Base-by-base conservation (phyloP, 2,888 invertebrate genomes). In the Fissipunctia ypsillon region DNA sequence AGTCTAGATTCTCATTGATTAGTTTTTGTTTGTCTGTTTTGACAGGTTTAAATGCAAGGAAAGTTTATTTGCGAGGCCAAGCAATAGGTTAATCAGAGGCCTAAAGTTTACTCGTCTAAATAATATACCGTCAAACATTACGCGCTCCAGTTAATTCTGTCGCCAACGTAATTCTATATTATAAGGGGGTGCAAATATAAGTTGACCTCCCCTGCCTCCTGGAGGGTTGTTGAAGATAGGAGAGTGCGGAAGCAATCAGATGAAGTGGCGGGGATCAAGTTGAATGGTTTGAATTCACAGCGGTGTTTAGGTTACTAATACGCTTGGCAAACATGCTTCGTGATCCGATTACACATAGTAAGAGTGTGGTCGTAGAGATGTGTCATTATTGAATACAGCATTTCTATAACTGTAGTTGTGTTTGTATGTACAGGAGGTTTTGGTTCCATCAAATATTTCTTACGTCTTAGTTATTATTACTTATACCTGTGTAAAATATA, bases 261-360 rank as follows among this genome's bases (percentile, higher is more conserved):
- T 84, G 74, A 73, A 77, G 65, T 77, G 65, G 45, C 54, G 82
- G 77, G 76, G 91, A 75, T 89, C 92, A 87, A 69, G 83, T 76
- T 83, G 61, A 71, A 67, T 92, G 91, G 93, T 86, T 84, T 65
- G 77, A 81, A 86, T 89, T 82, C 84, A 84, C 84, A 89, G 89
- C 87, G 88, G 89, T 93, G 92, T 93, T 94, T 94, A 91, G 92
- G 89, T 91, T 90, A 91, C 93, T 94, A 93, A 93, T 93, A 90
- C 91, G 88, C 89, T 91, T 88, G 84, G 91, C 90, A 93, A 93
- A 93, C 92, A 93, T 88, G 88, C 86, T 90, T 84, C 88, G 89
- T 92, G 93, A 93, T 93, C 92, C 91, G 91, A 90, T 92, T 94
- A 93, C 90, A 87, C 84, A 80, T 89, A 81, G 85, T 88, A 85